These are phyloP conservation scores for Drosophila limbata DNA, from an alignment of 2,888 invertebrate species.

Conservation along the genomic window DNA sequence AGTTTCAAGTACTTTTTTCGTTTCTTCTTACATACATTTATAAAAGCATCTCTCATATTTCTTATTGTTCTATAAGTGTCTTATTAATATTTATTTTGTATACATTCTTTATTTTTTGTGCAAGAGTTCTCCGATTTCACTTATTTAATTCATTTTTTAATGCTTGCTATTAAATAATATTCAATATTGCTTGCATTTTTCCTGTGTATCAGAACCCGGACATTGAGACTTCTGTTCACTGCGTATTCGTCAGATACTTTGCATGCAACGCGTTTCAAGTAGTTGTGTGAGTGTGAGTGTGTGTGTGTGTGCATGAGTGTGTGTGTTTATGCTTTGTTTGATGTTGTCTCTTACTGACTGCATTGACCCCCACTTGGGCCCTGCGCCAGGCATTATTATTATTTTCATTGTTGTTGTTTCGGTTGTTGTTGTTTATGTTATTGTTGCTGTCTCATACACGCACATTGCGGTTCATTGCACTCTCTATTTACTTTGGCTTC, in stretches of 20 bases:
- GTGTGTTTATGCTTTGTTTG: constrained; percentile 67
- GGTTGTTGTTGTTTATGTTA: constrained; percentile 3
- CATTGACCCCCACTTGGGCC: constrained; percentile 73
- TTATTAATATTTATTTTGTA: background rate
- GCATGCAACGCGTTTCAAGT: constrained; percentile 56
- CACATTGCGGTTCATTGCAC: constrained; percentile 79
- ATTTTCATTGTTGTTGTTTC: constrained; percentile 20
- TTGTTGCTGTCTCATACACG: constrained; percentile 60
- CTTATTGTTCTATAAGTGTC: background rate
- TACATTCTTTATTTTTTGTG: background rate
- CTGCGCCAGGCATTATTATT: constrained; percentile 45
- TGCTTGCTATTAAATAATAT: background rate
- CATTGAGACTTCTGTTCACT: constrained; percentile 35
- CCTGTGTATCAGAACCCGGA: constrained; percentile 45
- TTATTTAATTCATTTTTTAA: background rate
- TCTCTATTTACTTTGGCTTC: constrained; percentile 75
- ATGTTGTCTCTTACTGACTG: constrained; percentile 70
- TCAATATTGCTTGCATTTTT: background rate
- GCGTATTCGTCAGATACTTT: constrained; percentile 73
- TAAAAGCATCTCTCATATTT: no score
- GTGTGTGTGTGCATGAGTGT: constrained; percentile 10
- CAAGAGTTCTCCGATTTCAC: background rate
- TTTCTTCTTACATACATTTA: background rate
- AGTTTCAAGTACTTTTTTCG: no score
- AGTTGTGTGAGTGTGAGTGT: constrained; percentile 7